Base-by-base conservation (phyloP, 2,113 vertebrate genomes). In the Cololabis saira region DNA sequence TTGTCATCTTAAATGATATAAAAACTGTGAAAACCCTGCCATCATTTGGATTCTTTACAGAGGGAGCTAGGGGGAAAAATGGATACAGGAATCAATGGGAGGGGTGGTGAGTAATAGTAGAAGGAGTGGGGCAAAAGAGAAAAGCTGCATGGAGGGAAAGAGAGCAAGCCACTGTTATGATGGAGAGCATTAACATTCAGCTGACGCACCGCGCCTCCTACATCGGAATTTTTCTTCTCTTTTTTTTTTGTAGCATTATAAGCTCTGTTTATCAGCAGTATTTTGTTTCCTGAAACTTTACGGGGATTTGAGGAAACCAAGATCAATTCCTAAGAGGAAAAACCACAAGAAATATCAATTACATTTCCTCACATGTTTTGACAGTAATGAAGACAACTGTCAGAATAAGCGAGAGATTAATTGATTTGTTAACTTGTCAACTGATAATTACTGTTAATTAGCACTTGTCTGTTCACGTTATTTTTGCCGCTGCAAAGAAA, bases 1-100 rank as follows among this genome's bases (percentile, higher is more conserved):
- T 88, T 84, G 90, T 87, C 88, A 81, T 81, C 83, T 80, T 89
- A 88, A 90, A 89, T 88, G 80, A 87, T 82, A 61, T 83, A 85
- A 90, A 87, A 79, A 84, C 86, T 87, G 86, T 88, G 84, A 90
- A 88, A 87, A 71, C 81, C 74, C 79, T 81, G 76, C 60, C 80
- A 81, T 84, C 83, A 86, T 89, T 89, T 84, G 72, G 73, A 83
- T 87, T 80, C 80, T 84, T 79, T 64, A 47, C 68, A 76, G 77
- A 76, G 54, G 19, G 21, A 42, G n/a, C 3, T 12, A 43, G 13
- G 14, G 15, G 18, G 11, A 50, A 63, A 85, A 78, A 66, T 17
- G 15, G 75, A 83, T 66, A 49, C 51, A 65, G 54, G 59, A 61
- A 68, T 61, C 44, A 72, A 72, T 37, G 37, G 37, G 33, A 57